Conservation (phyloP, 37 sponge, comb jelly and placozoan species). For the Halisarca cf. caerulea region DNA sequence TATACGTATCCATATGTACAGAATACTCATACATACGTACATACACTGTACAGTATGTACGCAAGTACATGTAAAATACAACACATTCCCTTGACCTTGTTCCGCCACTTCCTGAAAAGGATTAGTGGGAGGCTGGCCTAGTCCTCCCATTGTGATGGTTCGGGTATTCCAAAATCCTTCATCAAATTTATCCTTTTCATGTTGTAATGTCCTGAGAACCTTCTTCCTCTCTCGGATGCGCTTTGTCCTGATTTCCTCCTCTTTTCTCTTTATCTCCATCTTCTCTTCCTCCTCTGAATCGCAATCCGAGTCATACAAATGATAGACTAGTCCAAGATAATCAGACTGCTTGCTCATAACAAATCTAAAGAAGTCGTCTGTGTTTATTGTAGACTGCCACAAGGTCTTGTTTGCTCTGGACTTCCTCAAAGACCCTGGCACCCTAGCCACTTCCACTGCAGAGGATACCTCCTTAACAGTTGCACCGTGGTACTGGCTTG, state of each 20-base stretch:
- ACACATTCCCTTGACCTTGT: too few relatives aligned
- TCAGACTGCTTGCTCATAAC: constrained; percentile 78
- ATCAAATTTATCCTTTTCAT: constrained; percentile 61
- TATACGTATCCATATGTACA: too few relatives aligned
- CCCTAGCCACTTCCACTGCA: too few relatives aligned
- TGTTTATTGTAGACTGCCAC: constrained; percentile 68
- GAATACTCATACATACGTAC: too few relatives aligned
- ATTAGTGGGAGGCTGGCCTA: constrained; percentile 72
- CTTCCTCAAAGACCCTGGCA: background rate
- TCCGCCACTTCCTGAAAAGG: too few relatives aligned
- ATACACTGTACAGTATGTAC: too few relatives aligned
- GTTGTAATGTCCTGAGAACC: constrained; percentile 28
- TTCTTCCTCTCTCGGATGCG: constrained; percentile 48
- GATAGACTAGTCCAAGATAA: constrained; percentile 77
- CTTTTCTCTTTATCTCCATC: constrained; percentile 56
- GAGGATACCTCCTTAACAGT: too few relatives aligned
- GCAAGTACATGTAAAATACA: too few relatives aligned
- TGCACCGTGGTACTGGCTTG: background rate
- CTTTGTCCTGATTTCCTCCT: constrained; percentile 26
- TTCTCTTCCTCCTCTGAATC: constrained; percentile 79
- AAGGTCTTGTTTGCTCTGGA: constrained; percentile 19
- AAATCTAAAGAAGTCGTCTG: constrained; percentile 85
- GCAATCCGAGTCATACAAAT: constrained; percentile 90
- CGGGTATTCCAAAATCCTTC: constrained; percentile 91
- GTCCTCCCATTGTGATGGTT: constrained; percentile 84